Evolutionary conservation across 2,888 invertebrate genomes (phyloP).

Genomic region (Amphipoea lucens): DNA sequence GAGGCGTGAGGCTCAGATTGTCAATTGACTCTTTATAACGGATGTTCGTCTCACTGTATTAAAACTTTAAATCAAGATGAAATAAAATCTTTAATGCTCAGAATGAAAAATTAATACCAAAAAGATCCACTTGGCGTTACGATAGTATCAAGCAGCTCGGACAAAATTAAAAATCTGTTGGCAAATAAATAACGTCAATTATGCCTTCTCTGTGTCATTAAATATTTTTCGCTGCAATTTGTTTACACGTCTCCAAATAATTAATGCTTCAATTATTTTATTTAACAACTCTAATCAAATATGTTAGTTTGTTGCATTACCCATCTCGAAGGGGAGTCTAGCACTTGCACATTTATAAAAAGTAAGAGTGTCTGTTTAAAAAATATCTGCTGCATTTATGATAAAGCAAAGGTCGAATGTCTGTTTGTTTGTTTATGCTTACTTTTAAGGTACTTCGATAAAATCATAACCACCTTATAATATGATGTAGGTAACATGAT

Average conservation of each 20-base stretch:
- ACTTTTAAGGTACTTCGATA: neutral
- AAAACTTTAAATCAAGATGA: constrained; percentile 64
- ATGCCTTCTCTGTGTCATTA: constrained; percentile 50
- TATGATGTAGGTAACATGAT: neutral
- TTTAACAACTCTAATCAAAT: constrained; percentile 62
- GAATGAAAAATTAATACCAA: constrained; percentile 43
- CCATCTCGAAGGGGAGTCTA: constrained; percentile 58
- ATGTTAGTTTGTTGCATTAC: constrained; percentile 58
- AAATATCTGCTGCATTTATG: constrained; percentile 27
- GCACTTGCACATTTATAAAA: constrained; percentile 49
- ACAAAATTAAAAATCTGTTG: constrained; percentile 50
- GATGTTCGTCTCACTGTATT: constrained; percentile 68
- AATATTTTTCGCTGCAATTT: constrained; percentile 60
- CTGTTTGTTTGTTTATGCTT: constrained; percentile 1
- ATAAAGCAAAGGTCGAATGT: constrained; percentile 17
- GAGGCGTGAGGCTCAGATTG: constrained; percentile 77
- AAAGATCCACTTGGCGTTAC: constrained; percentile 7
- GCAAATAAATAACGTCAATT: constrained; percentile 58
- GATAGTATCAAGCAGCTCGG: constrained; percentile 24
- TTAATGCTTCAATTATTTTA: constrained; percentile 64
- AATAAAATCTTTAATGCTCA: constrained; percentile 50
- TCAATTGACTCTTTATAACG: constrained; percentile 83
- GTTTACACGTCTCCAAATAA: constrained; percentile 57
- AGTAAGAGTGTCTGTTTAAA: constrained; percentile 22
- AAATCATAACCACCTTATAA: neutral